phyloP scores from a whole-genome alignment of 2,113 vertebrate species.

The Ailurus styani region DNA sequence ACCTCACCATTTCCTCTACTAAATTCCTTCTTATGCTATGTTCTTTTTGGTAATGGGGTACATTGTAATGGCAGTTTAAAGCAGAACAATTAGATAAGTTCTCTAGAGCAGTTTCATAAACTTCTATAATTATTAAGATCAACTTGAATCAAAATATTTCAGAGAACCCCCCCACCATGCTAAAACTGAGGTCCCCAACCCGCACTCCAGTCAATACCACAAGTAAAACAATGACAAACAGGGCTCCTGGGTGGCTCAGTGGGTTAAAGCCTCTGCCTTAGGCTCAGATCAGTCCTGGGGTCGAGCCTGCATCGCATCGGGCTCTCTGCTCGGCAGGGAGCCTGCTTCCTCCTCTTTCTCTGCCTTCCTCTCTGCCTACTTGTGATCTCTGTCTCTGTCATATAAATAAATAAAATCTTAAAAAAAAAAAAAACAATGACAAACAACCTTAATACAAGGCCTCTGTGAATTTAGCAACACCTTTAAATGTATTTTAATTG shows the following conservation, averaged over 20 bases:
- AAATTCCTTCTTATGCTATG: background rate
- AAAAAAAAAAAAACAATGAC: background rate
- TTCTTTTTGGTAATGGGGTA: background rate
- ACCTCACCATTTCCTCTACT: background rate
- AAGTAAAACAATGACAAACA: background rate
- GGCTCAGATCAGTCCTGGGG: too few species aligned
- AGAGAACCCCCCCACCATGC: background rate
- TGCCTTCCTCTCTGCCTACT: too few species aligned
- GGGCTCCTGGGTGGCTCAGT: too few species aligned
- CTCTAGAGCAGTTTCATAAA: background rate
- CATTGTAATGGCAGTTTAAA: background rate
- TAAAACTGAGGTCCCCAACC: background rate
- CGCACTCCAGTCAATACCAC: background rate
- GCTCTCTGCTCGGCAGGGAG: too few species aligned
- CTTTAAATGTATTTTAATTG: background rate
- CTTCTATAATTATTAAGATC: background rate
- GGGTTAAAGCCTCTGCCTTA: too few species aligned
- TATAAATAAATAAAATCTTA: too few species aligned
- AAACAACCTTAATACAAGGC: background rate
- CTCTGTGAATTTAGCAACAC: background rate
- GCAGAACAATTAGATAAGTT: background rate
- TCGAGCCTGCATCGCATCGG: too few species aligned
- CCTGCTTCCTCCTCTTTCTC: too few species aligned
- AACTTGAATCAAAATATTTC: background rate
- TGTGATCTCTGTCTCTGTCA: too few species aligned